A percentile compares a stretch with the other conserved stretches of the same genome.
Evolutionary conservation across 2,113 vertebrate species (phyloP).

Genomic region (Engystomops pustulosus): DNA sequence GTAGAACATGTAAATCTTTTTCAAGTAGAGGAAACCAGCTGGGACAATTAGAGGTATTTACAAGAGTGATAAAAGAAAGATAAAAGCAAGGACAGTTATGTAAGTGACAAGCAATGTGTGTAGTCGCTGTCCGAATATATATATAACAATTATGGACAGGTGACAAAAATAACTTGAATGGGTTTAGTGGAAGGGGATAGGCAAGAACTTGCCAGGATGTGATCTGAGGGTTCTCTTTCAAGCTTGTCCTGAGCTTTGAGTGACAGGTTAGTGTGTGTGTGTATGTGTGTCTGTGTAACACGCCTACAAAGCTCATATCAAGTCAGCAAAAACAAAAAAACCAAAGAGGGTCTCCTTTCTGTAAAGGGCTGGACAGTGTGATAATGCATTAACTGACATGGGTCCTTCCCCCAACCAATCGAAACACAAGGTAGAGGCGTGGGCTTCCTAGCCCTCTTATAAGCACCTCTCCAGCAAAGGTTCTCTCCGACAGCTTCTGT

Average conservation of each 20-base stretch:
- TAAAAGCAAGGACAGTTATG: constrained; percentile 47
- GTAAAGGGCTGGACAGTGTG: constrained; percentile 55
- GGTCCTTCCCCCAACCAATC: constrained; percentile 57
- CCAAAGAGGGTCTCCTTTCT: constrained; percentile 63
- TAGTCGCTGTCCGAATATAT: constrained; percentile 36
- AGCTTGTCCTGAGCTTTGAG: constrained; percentile 64
- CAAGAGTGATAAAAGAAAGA: constrained; percentile 44
- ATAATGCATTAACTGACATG: constrained; percentile 59
- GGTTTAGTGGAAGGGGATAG: constrained; percentile 41
- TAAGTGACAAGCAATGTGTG: constrained; percentile 21
- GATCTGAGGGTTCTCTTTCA: constrained; percentile 56
- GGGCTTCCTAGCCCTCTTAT: constrained; percentile 66
- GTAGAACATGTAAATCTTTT: not conserved
- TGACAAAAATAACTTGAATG: constrained; percentile 64
- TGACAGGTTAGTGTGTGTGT: constrained; percentile 73
- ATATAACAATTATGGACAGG: constrained; percentile 61
- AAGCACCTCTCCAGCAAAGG: constrained; percentile 68
- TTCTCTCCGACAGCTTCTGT: constrained; percentile 67
- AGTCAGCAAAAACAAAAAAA: constrained; percentile 74
- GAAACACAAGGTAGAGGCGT: constrained; percentile 33
- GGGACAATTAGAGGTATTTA: constrained; percentile 41
- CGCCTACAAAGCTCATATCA: constrained; percentile 58
- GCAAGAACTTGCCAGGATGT: constrained; percentile 3
- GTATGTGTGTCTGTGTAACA: constrained; percentile 43
- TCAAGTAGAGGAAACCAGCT: constrained; percentile 41